Conservation (phyloP, 2,888 invertebrate species). For the Melanostoma mellinum region DNA sequence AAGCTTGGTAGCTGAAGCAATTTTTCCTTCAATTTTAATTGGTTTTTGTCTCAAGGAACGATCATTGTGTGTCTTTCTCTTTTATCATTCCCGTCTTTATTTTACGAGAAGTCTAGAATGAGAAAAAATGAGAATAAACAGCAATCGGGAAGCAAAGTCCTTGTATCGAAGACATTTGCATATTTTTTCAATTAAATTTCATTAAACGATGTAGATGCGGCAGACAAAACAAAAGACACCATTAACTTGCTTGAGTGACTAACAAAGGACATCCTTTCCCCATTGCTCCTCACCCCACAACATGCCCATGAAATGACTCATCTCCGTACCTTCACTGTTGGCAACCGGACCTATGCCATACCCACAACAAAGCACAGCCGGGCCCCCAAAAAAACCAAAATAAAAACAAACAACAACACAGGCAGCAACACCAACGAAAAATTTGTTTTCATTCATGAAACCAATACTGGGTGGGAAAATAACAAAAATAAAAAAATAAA, state of each 20-base stretch:
- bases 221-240: background rate
- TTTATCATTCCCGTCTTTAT: too few relatives aligned
- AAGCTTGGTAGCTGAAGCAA: too few relatives aligned
- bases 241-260: background rate
- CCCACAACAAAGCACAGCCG: conserved; percentile 44
- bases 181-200: too few relatives aligned
- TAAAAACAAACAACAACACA: conserved; percentile 20
- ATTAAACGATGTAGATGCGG: too few relatives aligned
- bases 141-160: too few relatives aligned
- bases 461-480: conserved; percentile 39
- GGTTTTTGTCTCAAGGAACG: too few relatives aligned
- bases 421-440: conserved; percentile 28
- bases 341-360: conserved; percentile 55
- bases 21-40: too few relatives aligned
- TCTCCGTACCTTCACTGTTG: conserved; percentile 2
- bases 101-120: too few relatives aligned
- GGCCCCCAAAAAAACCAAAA: conserved; percentile 36
- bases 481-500: conserved; percentile 21
- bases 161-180: too few relatives aligned
- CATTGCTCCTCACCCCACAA: background rate
- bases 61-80: too few relatives aligned
- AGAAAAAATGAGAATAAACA: too few relatives aligned
- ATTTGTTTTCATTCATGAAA: conserved; percentile 68
- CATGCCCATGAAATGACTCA: conserved; percentile 37
- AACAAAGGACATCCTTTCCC: conserved; percentile 62